phyloP scores from a whole-genome alignment of 2,113 vertebrate species.

The Lucifuga dentata region DNA sequence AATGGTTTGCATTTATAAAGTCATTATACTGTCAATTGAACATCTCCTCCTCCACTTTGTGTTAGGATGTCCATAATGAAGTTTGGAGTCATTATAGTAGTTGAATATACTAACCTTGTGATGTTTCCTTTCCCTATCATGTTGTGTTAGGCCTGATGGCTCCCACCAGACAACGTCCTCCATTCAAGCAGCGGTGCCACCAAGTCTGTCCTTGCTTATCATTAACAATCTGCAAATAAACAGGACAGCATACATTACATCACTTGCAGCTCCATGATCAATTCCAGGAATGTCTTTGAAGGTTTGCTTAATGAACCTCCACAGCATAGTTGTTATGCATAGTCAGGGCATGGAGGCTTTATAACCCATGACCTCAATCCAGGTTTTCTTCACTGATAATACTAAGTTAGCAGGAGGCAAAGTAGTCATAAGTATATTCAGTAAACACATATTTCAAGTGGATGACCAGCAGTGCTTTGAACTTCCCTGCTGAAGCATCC shows the following conservation, averaged over 20 bases:
- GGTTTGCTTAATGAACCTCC: slow-evolving; percentile 78
- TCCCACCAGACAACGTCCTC: slow-evolving; percentile 71
- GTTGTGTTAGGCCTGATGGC: slow-evolving; percentile 74
- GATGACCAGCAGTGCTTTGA: background rate
- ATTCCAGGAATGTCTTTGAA: slow-evolving; percentile 83
- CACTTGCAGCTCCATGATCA: slow-evolving; percentile 81
- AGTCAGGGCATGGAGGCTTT: slow-evolving; percentile 39
- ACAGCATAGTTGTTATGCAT: slow-evolving; percentile 57
- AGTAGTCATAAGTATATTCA: slow-evolving; percentile 14
- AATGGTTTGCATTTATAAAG: slow-evolving; percentile 65
- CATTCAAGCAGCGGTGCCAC: slow-evolving; percentile 78
- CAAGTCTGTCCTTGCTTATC: slow-evolving; percentile 81
- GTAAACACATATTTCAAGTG: background rate
- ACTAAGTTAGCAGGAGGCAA: slow-evolving; percentile 8
- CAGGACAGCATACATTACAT: slow-evolving; percentile 83
- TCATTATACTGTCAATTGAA: slow-evolving; percentile 73
- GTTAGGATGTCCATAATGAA: slow-evolving; percentile 57
- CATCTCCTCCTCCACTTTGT: slow-evolving; percentile 31
- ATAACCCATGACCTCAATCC: slow-evolving; percentile 58
- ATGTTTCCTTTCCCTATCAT: slow-evolving; percentile 75
- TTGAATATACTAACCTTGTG: slow-evolving; percentile 72
- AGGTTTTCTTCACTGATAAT: slow-evolving; percentile 34
- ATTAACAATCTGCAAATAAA: slow-evolving; percentile 85
- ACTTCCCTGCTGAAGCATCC: background rate
- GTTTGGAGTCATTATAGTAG: slow-evolving; percentile 70